These are phyloP conservation scores for Gobio gobio DNA, from an alignment of 2,113 vertebrate genomes.

Conservation along the genomic window DNA sequence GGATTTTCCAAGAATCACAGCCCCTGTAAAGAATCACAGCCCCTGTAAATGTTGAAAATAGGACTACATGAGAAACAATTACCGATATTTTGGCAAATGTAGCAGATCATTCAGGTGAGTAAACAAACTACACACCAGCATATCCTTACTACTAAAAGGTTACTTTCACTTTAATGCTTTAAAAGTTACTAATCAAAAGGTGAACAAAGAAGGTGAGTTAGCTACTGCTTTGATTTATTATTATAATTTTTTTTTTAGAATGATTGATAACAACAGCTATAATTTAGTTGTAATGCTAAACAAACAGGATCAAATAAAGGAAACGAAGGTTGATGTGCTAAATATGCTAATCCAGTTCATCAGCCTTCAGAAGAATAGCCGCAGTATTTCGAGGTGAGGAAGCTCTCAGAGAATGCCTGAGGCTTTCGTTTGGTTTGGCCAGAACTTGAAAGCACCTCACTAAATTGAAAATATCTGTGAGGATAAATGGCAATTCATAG, in stretches of 20 bases:
- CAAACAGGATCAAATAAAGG: neutral
- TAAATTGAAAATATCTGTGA: conserved; percentile 47
- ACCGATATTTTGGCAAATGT: neutral
- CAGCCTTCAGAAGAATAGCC: neutral
- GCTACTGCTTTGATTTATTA: neutral
- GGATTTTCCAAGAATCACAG: too few relatives aligned
- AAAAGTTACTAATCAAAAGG: neutral
- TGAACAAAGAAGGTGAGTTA: neutral
- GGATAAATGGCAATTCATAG: conserved; percentile 45
- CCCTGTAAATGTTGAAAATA: too few relatives aligned
- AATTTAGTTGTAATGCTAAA: neutral
- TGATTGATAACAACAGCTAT: neutral
- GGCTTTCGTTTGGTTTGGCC: conserved; percentile 50
- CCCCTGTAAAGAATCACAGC: too few relatives aligned
- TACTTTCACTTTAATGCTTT: neutral
- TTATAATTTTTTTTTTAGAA: too few relatives aligned
- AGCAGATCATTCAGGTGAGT: neutral
- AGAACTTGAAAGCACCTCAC: conserved; percentile 40
- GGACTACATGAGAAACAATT: too few relatives aligned
- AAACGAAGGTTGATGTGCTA: conserved; percentile 19
- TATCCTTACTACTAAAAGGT: neutral
- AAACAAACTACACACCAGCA: too few relatives aligned
- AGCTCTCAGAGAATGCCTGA: conserved; percentile 21
- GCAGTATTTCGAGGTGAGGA: conserved; percentile 23
- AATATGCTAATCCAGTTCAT: conserved; percentile 13